Conservation (phyloP, 2,888 invertebrate species). For the Ommatoiulus sabulosus region DNA sequence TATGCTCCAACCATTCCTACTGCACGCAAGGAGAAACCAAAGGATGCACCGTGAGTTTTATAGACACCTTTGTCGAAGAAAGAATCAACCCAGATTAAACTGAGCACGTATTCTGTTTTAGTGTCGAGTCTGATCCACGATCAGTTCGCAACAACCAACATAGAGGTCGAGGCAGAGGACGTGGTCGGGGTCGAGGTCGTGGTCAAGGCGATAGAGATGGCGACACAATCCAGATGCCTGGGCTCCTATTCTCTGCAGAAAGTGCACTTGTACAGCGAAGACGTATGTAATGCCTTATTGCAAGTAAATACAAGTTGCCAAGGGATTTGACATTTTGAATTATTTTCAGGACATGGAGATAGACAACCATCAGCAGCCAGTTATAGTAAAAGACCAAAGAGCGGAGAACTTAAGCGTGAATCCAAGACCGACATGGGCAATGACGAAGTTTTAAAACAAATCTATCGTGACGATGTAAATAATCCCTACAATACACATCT, state of each 20-base stretch:
- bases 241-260: conserved; percentile 3
- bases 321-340: background rate
- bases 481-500: background rate
- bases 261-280: background rate
- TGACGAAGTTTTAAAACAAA: conserved; percentile 18
- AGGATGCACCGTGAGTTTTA: conserved; percentile 50
- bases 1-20: conserved; percentile 55
- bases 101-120: background rate
- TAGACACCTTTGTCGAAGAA: background rate
- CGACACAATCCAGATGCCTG: conserved; percentile 19
- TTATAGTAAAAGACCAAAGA: conserved; percentile 22
- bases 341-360: background rate
- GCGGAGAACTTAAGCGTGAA: conserved; percentile 44
- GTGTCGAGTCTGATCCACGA: background rate
- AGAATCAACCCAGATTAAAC: background rate
- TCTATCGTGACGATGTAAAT: conserved; percentile 15
- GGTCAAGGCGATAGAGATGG: conserved; percentile 42
- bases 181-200: conserved; percentile 53
- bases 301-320: background rate
- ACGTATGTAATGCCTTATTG: background rate
- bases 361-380: background rate
- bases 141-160: background rate
- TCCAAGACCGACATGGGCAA: background rate
- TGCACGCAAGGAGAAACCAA: conserved; percentile 28
- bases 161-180: conserved; percentile 54